These are phyloP conservation scores for Calidris pugnax DNA, from an alignment of 2,113 vertebrate species.

Conservation along the genomic window DNA sequence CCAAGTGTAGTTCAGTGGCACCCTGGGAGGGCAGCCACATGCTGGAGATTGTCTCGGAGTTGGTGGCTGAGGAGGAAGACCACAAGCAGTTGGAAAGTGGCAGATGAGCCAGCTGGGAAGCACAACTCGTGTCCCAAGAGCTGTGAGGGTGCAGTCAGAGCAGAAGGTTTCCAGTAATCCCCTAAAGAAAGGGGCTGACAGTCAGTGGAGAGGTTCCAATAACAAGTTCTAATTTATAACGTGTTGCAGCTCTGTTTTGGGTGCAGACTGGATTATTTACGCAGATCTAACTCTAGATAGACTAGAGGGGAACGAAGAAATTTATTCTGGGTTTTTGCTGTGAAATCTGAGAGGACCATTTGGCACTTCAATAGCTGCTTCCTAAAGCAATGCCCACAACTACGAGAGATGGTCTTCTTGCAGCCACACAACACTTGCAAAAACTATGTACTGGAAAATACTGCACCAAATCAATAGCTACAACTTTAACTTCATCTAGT, in stretches of 20 bases:
- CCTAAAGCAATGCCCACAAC: background rate
- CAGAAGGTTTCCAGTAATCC: background rate
- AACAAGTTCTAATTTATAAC: background rate
- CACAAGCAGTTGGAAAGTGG: background rate
- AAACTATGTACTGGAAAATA: background rate
- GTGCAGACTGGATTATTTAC: background rate
- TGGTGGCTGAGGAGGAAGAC: background rate
- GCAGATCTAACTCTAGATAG: background rate
- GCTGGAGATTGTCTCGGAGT: background rate
- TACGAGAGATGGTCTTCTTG: background rate
- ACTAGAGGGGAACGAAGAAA: background rate
- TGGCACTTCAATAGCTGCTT: background rate
- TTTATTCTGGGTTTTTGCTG: background rate
- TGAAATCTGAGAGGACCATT: background rate
- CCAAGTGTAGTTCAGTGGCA: background rate
- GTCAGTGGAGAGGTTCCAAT: background rate
- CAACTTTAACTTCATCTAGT: background rate
- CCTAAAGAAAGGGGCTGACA: background rate
- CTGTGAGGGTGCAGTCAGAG: background rate
- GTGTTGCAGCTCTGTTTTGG: background rate
- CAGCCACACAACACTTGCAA: background rate
- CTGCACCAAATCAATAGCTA: background rate
- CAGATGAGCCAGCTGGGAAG: background rate
- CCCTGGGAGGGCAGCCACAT: background rate
- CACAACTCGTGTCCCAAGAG: accelerated